phyloP scores from a whole-genome alignment of 2,797 vertebrate species.

The Poecile montanus region DNA sequence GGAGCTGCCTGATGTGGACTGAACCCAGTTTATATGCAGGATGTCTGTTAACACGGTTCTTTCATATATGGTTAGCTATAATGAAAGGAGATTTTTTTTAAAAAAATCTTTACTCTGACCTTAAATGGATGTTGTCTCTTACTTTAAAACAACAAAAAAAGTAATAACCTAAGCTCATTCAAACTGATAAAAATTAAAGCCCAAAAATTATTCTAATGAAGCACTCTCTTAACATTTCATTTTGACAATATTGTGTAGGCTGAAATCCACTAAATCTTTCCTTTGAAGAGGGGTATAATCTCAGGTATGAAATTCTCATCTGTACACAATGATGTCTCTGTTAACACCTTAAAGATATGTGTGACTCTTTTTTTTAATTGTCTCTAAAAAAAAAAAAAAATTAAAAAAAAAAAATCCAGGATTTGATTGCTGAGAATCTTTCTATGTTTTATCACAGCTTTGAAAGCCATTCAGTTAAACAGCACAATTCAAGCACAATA shows the following conservation, averaged over 20 bases:
- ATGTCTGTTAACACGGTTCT: not conserved
- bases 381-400: not conserved
- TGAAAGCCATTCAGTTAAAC: not conserved
- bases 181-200: not conserved
- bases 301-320: not conserved
- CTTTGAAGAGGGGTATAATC: not conserved
- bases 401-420: not conserved
- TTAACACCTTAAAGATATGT: not conserved
- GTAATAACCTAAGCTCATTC: not conserved
- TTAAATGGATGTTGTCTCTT: not conserved
- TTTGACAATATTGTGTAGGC: not conserved
- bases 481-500: not conserved
- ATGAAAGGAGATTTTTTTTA: not conserved
- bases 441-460: not conserved
- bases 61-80: not conserved
- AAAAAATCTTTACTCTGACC: not conserved
- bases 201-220: not conserved
- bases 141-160: not conserved
- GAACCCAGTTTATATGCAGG: not conserved
- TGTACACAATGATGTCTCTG: not conserved
- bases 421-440: not conserved
- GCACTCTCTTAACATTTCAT: not conserved
- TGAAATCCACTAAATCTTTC: not conserved
- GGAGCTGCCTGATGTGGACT: not conserved
- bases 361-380: not conserved